Conservation (phyloP, 2,888 invertebrate species). For the Parnassius smintheus region DNA sequence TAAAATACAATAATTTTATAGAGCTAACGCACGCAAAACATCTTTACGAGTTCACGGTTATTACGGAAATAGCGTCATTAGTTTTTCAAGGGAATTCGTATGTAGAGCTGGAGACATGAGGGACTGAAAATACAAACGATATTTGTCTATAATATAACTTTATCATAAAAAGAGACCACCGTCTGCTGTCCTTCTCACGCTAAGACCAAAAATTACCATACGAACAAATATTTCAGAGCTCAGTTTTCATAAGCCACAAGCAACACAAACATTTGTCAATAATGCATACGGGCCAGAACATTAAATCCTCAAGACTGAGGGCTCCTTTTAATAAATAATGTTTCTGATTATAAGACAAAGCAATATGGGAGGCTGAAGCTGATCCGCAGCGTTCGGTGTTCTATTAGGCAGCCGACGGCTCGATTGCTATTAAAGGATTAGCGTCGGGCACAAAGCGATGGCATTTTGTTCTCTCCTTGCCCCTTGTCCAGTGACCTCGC, state of each 20-base stretch:
- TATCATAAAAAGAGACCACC: neutral
- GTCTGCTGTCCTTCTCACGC: neutral
- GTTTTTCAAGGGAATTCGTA: too few species aligned
- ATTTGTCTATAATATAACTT: too few species aligned
- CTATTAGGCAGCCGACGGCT: conserved; percentile 43
- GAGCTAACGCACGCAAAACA: too few species aligned
- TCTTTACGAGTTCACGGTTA: too few species aligned
- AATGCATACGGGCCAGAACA: conserved; percentile 25
- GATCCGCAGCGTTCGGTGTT: conserved; percentile 29
- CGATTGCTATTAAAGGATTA: conserved; percentile 79
- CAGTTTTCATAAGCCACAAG: conserved; percentile 4
- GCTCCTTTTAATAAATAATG: conserved; percentile 33
- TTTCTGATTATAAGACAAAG: conserved; percentile 38
- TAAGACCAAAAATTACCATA: conserved; percentile 1
- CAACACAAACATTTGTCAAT: conserved; percentile 17
- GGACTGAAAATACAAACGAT: too few species aligned
- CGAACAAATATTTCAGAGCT: conserved; percentile 14
- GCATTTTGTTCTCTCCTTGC: conserved; percentile 64
- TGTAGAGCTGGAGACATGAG: too few species aligned
- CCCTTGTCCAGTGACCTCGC: conserved; percentile 62
- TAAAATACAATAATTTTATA: too few species aligned
- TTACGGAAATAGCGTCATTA: too few species aligned
- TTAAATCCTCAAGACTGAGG: conserved; percentile 23
- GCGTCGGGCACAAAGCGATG: conserved; percentile 69
- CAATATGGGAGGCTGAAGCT: conserved; percentile 31